Base-by-base conservation (phyloP, 2,888 invertebrate species). In the Emmelina monodactyla region DNA sequence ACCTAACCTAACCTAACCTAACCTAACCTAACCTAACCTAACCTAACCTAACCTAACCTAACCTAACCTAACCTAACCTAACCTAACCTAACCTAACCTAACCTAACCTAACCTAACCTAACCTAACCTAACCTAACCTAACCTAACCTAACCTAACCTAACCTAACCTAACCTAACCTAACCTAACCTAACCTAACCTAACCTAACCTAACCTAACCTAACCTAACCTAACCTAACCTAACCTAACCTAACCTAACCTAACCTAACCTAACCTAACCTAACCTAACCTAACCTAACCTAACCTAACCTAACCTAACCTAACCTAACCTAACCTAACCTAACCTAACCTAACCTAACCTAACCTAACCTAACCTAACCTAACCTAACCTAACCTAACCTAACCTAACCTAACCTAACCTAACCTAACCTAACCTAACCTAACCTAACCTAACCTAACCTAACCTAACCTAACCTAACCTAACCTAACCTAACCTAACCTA, bases 141-240 rank as follows among this genome's bases (percentile, higher is more conserved):
- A 25, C 25, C 25, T 25, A 25, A 25, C 25, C 25, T 25, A 25
- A 25, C 25, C 25, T 25, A 25, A 25, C 25, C 25, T 25, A 25
- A 25, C 25, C 25, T 25, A 25, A 25, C 25, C 25, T 25, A 25
- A 25, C 25, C 25, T 25, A 25, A 25, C 25, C 25, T 25, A 25
- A 25, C 25, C 25, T 25, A 25, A 25, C 25, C 25, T 25, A 25
- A 25, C 25, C 25, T 7, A 25, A 4, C 25, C n/a, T 7, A 25
- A 4, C 25, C 25, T 25, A 25, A 25, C 25, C 25, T 25, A 25
- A 25, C 25, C 25, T 25, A 25, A 25, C 25, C 25, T 7, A 25
- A 25, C 25, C 25, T 25, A 25, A 25, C 25, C 25, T 25, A 25
- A 25, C 25, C 25, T 25, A 25, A 25, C 25, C 25, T 25, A 25